Percentiles rank a stretch among this genome's conserved stretches.
Conservation (phyloP, 2,113 vertebrate genomes). For the Psilopogon haemacephalus region DNA sequence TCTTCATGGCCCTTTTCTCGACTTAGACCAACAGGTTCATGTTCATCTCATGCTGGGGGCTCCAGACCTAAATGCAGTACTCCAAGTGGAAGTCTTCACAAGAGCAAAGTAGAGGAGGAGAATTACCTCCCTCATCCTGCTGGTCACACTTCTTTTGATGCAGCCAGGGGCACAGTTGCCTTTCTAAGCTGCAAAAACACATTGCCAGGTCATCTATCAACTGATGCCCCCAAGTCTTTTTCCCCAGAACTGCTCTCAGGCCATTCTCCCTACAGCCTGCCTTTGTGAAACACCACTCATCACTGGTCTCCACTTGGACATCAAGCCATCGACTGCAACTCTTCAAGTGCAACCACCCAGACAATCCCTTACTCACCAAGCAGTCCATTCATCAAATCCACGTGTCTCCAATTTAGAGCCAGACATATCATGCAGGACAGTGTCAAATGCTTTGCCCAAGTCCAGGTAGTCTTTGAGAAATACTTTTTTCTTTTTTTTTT, state of each 20-base stretch:
- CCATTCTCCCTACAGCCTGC: neutral
- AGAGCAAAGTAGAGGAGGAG: no score
- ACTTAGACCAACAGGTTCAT: neutral
- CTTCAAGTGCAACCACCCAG: no score
- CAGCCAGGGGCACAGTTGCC: neutral
- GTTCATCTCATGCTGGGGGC: no score
- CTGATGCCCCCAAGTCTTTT: neutral
- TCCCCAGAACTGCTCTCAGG: neutral
- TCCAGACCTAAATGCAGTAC: neutral
- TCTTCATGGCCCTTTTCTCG: neutral
- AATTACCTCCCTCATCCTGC: neutral
- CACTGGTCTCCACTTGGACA: no score
- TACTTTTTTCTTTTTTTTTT: neutral
- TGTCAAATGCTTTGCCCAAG: neutral
- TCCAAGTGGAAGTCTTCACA: neutral
- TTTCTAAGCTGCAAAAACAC: neutral
- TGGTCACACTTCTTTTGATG: no score
- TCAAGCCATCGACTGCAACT: no score
- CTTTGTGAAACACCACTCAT: neutral
- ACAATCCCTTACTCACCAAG: no score
- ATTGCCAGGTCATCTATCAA: neutral
- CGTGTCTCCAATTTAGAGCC: no score
- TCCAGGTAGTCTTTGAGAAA: neutral
- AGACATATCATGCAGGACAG: no score
- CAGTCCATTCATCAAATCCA: no score